Percentiles rank a stretch among this genome's conserved stretches.
phyloP scores from a whole-genome alignment of 2,888 invertebrate genomes.

The Syrphus vitripennis region DNA sequence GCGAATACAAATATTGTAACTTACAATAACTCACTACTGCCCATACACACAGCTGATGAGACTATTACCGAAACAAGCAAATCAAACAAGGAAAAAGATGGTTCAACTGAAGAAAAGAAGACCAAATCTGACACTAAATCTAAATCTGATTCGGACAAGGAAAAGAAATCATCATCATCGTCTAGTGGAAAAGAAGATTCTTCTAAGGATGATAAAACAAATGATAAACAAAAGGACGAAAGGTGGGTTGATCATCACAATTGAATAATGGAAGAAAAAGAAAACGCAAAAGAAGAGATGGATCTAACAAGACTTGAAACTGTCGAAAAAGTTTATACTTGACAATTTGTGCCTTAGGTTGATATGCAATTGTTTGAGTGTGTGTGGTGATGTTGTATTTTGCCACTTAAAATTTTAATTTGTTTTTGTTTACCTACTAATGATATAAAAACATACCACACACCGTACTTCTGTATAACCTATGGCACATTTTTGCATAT shows the following conservation, averaged over 20 bases:
- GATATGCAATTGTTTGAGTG: not conserved
- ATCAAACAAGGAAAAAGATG: conserved; percentile 65
- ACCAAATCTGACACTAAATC: conserved; percentile 55
- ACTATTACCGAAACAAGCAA: conserved; percentile 51
- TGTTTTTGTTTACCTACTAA: not conserved
- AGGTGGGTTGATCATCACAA: conserved; percentile 81
- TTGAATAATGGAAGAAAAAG: not conserved
- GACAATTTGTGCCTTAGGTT: not conserved
- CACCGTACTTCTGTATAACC: not conserved
- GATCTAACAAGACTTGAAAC: not conserved
- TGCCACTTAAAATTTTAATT: not conserved
- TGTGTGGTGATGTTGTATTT: not conserved
- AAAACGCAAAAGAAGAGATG: conserved; percentile 8
- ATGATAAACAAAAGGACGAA: conserved; percentile 83
- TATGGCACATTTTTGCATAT: conserved; percentile 6
- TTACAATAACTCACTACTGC: conserved; percentile 49
- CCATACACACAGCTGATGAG: conserved; percentile 61
- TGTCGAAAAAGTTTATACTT: not conserved
- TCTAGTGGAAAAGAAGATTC: conserved; percentile 74
- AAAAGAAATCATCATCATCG: conserved; percentile 73
- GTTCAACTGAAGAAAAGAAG: conserved; percentile 50
- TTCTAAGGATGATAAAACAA: conserved; percentile 80
- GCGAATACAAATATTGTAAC: conserved; percentile 52
- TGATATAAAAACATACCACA: not conserved
- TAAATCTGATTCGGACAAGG: conserved; percentile 72